These are phyloP conservation scores for Rhamphomyia laevipes DNA, from an alignment of 2,888 invertebrate genomes.

Conservation along the genomic window DNA sequence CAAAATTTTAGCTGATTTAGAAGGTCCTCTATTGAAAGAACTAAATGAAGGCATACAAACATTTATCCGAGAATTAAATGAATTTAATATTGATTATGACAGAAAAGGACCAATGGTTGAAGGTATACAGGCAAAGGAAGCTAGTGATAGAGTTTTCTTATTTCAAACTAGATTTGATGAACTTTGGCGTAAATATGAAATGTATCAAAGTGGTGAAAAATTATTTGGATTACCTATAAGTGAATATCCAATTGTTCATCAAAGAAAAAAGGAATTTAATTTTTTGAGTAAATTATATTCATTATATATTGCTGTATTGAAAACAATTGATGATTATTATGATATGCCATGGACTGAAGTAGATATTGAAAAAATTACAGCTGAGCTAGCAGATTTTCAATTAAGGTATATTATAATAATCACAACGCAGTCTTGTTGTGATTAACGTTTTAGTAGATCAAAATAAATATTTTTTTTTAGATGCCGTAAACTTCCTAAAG, in stretches of 20 bases:
- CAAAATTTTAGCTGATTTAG: conserved; percentile 46
- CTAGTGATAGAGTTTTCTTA: conserved; percentile 64
- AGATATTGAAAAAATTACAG: conserved; percentile 68
- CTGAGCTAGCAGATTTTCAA: conserved; percentile 73
- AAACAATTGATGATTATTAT: conserved; percentile 74
- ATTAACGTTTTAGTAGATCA: not conserved
- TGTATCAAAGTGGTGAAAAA: conserved; percentile 72
- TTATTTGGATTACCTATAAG: conserved; percentile 74
- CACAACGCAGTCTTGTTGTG: too few species aligned
- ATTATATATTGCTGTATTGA: conserved; percentile 69
- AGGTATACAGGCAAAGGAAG: conserved; percentile 72
- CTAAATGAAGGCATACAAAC: conserved; percentile 55
- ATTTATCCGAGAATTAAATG: conserved; percentile 52
- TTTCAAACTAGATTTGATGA: conserved; percentile 76
- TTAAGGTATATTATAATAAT: conserved; percentile 52
- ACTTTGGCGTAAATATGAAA: conserved; percentile 66
- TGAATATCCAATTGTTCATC: conserved; percentile 68
- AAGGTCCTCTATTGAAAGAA: conserved; percentile 57
- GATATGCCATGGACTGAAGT: conserved; percentile 76
- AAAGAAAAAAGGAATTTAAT: conserved; percentile 73
- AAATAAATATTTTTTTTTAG: conserved; percentile 33
- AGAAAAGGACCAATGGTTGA: conserved; percentile 75
- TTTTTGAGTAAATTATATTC: conserved; percentile 70
- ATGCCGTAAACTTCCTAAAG: conserved; percentile 72
- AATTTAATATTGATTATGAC: conserved; percentile 62